Evolutionary conservation across 2,888 invertebrate species (phyloP), one percentile per base, ranked within the genome.

Genomic region (Fragum sueziense): DNA sequence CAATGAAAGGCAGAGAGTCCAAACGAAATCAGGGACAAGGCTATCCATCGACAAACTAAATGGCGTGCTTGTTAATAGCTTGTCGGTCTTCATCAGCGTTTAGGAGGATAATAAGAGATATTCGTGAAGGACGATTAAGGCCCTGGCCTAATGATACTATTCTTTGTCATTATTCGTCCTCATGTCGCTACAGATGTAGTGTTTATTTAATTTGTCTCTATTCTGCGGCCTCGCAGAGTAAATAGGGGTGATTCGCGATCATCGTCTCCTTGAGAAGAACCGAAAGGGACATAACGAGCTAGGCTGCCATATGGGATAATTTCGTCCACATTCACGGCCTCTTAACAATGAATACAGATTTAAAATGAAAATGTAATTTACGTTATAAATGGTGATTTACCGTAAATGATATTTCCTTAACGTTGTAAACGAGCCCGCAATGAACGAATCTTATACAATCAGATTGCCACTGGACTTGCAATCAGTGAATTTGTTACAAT

Each of bases 181-280:
- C 68, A 75, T 71, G 54, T 31, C 65, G 68, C 74, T 72, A 77
- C 79, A 84, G 80, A 80, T 84, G 84, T 79, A 84, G 84, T 84
- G 84, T 84, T 84, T 84, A 84, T 84, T 84, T 84, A 84, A 84
- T 84, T 84, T 84, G 79, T 68, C 71, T 51, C 76, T 68, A 80
- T 84, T 84, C 84, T 84, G 79, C 75, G 57, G 67, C 76, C 69
- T 65, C 51, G 51, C 74, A 74, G 68, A 70, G 70, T 70, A 76
- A 76, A 71, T 72, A 74, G 61, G 41, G 34, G 34, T 33, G 71
- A 74, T 68, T 74, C 74, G 61, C 52, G 76, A 74, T 79, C 79
- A 47, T 51, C 61, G 33, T 59, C 61, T 74, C 41, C 74, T 79
- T 41, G 34, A 70, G 77, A 70, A 52, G 62, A 31, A 31, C 54